A percentile compares a stretch with the other conserved stretches of the same genome.
Evolutionary conservation across 2,113 vertebrate genomes (phyloP).

Genomic region (Mirounga angustirostris): DNA sequence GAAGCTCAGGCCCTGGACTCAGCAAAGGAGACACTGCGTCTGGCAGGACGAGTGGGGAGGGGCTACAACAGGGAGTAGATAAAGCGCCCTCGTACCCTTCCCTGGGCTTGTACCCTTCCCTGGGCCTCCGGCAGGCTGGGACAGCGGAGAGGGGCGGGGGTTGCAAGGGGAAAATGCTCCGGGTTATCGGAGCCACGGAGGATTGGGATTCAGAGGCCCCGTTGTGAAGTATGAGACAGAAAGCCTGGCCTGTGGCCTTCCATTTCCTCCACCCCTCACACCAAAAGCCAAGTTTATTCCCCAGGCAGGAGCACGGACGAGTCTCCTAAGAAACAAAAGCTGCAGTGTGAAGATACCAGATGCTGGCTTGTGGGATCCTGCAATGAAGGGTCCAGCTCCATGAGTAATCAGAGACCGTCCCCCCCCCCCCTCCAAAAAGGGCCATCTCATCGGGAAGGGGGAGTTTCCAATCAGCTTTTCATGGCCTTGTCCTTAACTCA

Average conservation of each 20-base stretch:
- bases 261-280: neutral
- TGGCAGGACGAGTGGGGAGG: neutral
- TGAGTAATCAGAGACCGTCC: neutral
- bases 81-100: too few relatives aligned
- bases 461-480: neutral
- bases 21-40: neutral
- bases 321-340: neutral
- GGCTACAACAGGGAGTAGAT: neutral
- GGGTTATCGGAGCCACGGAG: accelerated
- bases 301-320: neutral
- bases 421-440: neutral
- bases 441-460: neutral
- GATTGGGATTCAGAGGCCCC: neutral
- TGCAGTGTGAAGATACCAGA: neutral
- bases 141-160: neutral
- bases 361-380: neutral
- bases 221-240: accelerated
- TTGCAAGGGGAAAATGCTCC: accelerated
- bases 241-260: neutral
- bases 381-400: neutral
- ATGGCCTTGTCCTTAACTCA: neutral
- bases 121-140: neutral
- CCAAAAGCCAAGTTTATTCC: neutral
- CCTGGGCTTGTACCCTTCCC: accelerated
- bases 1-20: neutral